phyloP scores from a whole-genome alignment of 2,888 invertebrate genomes.

The Caenorhabditis panamensis region DNA sequence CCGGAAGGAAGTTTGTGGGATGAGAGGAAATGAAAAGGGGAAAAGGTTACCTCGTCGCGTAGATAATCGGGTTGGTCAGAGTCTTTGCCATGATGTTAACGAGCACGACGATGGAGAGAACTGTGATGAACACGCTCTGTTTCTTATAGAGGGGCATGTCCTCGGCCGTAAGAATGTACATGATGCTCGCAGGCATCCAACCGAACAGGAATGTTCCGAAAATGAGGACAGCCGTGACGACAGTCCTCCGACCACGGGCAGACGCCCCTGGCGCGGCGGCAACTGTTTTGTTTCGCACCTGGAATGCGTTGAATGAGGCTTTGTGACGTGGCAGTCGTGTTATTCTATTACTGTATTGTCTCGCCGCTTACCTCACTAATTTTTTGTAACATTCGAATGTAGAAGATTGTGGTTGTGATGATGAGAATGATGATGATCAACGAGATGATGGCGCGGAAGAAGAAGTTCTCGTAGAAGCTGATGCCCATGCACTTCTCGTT shows the following conservation, averaged over 20 bases:
- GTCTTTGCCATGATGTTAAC: constrained; percentile 85
- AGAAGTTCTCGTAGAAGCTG: constrained; percentile 69
- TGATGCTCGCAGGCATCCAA: constrained; percentile 85
- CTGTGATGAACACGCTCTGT: constrained; percentile 55
- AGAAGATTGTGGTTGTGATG: constrained; percentile 85
- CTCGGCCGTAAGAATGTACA: constrained; percentile 83
- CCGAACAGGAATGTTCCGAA: constrained; percentile 84
- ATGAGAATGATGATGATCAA: constrained; percentile 84
- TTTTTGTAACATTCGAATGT: constrained; percentile 84
- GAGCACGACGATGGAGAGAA: constrained; percentile 82
- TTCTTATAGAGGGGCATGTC: constrained; percentile 68
- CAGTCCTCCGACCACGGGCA: constrained; percentile 67
- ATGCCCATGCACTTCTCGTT: constrained; percentile 63
- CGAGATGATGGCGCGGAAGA: constrained; percentile 70
- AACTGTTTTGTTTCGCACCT: constrained; percentile 63
- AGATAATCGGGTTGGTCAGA: constrained; percentile 86
- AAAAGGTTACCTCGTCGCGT: constrained; percentile 82
- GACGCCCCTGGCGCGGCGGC: constrained; percentile 55
- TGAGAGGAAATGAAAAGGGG: background rate
- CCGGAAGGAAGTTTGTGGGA: background rate
- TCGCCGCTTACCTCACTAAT: constrained; percentile 58
- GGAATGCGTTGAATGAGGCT: constrained; percentile 2
- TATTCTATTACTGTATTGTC: background rate
- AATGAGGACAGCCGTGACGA: constrained; percentile 85
- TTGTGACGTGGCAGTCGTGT: background rate